Evolutionary conservation across 2,888 invertebrate species (phyloP), one percentile per base, ranked within the genome.

Genomic region (Gymnosoma rotundatum): DNA sequence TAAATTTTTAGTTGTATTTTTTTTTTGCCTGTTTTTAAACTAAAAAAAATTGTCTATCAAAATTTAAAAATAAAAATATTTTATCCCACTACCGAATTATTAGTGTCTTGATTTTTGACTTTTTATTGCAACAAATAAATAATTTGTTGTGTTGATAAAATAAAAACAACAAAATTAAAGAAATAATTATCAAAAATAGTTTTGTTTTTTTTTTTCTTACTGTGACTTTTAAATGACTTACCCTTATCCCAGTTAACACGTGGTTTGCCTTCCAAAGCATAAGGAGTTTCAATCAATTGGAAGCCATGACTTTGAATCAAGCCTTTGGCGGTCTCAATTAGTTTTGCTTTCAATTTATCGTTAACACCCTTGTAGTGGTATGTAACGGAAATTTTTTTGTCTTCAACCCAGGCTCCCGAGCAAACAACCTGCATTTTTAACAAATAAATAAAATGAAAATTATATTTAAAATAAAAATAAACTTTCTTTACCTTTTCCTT

Each of bases 161-260:
- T 32, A 32, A 16, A 50, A 32, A 36, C n/a, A n/a, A n/a, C n/a
- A n/a, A 48, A 48, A n/a, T 12, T 32, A 63, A n/a, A 25, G 12
- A 18, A 25, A 42, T 66, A 50, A 10, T 38, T 38, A 9, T 48
- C 9, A 38, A 2, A 14, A 25, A 6, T 36, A 32, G 64, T 67
- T 45, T 12, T 42, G n/a, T n/a, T n/a, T n/a, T n/a, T n/a, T n/a
- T n/a, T n/a, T n/a, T n/a, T 61, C 12, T 5, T 10, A n/a, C 36
- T 36, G 45, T 69, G 63, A 56, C 60, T 54, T 75, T 81, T 75
- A 63, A 75, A 75, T 45, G 52, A 89, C 91, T 90, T 70, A 93
- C 95, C 96, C 91, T 96, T 96, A 90, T 96, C 95, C 96, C 96
- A 96, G 89, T 95, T 94, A 21, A 96, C 95, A 45, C 96, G 95